Percentiles rank a stretch among this genome's conserved stretches.
Conservation (phyloP, 1,140 invertebrate species). For the Pseudomyrmex flavicornis region DNA sequence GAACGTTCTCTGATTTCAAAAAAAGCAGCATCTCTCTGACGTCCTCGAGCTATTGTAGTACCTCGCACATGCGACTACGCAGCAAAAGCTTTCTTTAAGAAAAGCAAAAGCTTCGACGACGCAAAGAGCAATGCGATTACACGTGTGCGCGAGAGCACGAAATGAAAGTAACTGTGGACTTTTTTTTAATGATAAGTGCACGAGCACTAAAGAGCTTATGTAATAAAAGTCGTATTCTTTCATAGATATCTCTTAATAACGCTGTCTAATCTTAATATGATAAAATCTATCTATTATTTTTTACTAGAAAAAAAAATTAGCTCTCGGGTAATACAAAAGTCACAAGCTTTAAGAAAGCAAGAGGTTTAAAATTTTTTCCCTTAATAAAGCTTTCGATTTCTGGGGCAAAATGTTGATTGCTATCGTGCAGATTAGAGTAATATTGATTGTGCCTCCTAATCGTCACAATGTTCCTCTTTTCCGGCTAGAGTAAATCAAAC, state of each 20-base stretch:
- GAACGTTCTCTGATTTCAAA: conserved; percentile 43
- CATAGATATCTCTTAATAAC: neutral
- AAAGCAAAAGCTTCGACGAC: neutral
- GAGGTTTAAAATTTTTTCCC: neutral
- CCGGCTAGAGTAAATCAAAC: conserved; percentile 73
- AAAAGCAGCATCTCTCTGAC: conserved; percentile 18
- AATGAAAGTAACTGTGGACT: neutral
- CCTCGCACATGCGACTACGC: neutral
- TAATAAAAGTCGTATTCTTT: neutral
- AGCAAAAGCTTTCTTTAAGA: conserved; percentile 34
- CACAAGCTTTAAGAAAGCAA: too few relatives aligned
- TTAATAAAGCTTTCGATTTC: neutral
- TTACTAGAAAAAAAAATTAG: too few relatives aligned
- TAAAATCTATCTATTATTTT: too few relatives aligned
- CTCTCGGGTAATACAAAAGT: too few relatives aligned
- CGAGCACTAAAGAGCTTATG: neutral
- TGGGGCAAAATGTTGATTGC: neutral
- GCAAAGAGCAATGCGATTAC: neutral
- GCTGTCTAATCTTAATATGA: too few relatives aligned
- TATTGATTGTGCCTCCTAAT: conserved; percentile 40
- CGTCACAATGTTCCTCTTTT: conserved; percentile 10
- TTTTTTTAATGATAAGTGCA: neutral
- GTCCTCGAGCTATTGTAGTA: conserved; percentile 11
- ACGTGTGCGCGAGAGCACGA: neutral
- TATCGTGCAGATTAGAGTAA: neutral